Base-by-base conservation (phyloP, 2,113 vertebrate species). In the Stegostoma tigrinum region DNA sequence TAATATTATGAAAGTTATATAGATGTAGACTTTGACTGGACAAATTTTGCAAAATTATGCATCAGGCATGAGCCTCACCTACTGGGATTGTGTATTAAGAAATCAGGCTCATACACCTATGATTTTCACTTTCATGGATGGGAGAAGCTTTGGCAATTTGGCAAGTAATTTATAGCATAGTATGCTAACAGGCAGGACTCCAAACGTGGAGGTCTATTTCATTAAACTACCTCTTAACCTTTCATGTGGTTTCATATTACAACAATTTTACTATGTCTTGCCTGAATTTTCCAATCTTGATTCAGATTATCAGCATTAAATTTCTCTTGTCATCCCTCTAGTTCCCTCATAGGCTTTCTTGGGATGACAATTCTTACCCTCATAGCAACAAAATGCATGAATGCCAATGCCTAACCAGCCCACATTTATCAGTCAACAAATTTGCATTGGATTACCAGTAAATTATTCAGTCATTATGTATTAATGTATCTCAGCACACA, bases 401-500 rank as follows among this genome's bases (percentile, higher is more conserved):
- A 64, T 23, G 21, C n/a, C 61, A 93, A 93, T 93, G 34, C 38
- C n/a, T 66, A 93, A 93, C 66, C 89, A 93, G 34, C 6, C 7
- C 61, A 66, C 21, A 64, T 93, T 93, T 38, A 93, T 93, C 61
- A 67, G 89, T 34, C 89, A 66, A 93, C 5, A 21, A 66, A 93
- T 38, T 67, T 93, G 34, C 61, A 93, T 67, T 21, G 61, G 61
- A 93, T 67, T 93, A 24, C 34, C 87, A 67, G 89, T n/a, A 93
- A 66, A 93, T 93, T 93, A 93, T 38, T 64, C n/a, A 17, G 15
- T 91, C 61, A 38, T 91, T 91, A 91, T 91, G 89, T 66, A 93
- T 93, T 93, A 93, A 93, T 93, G 61, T 61, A 42, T 66, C 34
- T 66, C 89, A 93, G 42, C 34, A 38, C 89, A 93, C 61, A 93